These are phyloP conservation scores for Galbula dea DNA, from an alignment of 2,113 vertebrate genomes.

Conservation along the genomic window DNA sequence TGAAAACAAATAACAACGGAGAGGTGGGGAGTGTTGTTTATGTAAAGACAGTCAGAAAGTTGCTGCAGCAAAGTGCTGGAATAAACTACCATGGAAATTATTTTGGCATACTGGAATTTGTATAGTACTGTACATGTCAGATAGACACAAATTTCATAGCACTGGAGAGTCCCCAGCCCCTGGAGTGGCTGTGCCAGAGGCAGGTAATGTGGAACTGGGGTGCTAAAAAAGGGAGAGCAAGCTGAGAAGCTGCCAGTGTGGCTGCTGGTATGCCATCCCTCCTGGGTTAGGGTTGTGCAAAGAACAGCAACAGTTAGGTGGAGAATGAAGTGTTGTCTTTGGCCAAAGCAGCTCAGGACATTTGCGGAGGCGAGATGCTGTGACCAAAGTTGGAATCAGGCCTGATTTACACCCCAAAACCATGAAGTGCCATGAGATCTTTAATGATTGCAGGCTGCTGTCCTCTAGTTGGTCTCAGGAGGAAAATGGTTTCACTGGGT, in stretches of 20 bases:
- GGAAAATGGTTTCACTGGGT: background rate
- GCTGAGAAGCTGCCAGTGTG: rapidly evolving
- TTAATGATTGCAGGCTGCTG: background rate
- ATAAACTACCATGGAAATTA: background rate
- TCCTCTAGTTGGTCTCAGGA: background rate
- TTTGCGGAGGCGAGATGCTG: background rate
- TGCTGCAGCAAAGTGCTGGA: background rate
- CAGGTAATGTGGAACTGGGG: background rate
- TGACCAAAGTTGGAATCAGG: background rate
- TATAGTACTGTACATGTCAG: background rate
- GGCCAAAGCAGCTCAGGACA: background rate
- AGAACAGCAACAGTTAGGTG: background rate
- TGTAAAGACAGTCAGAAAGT: background rate
- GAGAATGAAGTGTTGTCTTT: background rate
- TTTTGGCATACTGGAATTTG: background rate
- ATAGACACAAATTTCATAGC: background rate
- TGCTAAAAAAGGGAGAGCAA: background rate
- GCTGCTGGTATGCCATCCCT: background rate
- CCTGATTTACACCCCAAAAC: background rate
- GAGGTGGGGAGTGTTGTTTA: background rate
- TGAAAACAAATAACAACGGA: background rate
- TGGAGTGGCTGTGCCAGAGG: rapidly evolving
- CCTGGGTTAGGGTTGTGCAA: background rate
- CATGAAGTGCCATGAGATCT: background rate
- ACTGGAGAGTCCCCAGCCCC: rapidly evolving